Base-by-base conservation (phyloP, 64 coral and sea anemone species). In the Trachythela sp. region DNA sequence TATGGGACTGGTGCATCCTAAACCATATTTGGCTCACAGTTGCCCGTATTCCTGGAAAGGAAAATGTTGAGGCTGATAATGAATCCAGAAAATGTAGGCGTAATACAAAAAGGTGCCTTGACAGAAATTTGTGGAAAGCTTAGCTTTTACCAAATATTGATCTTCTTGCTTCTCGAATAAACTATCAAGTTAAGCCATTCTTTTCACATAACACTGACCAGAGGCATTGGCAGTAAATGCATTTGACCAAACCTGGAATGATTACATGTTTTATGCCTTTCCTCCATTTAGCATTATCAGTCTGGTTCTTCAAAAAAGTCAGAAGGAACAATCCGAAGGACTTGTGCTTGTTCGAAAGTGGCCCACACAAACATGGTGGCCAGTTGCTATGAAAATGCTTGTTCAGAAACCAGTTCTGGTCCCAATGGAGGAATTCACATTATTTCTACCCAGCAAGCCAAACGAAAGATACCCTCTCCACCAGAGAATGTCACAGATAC, bases 131-230 rank as follows among this genome's bases (percentile, higher is more conserved):
- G 39, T 32, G 41, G 83, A 77, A 68, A 33, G 17, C 48, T 92
- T 24, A 27, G 14, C 30, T 68, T 37, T 41, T 2, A 15, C 90
- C 85, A 87, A 51, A 86, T 36, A 87, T 92, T 87, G 72, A 89
- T 71, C 33, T 89, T 20, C 88, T 89, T 89, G 91, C 91, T 45
- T 92, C 87, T 33, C 83, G 91, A 40, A 39, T 92, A n/a, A 89
- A 89, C 64, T 85, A 89, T 75, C 72, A 92, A 35, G 40, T 84
- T 48, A 40, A 85, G 45, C 68, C 54, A 37, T 91, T 52, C 70
- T 52, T 89, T 34, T 83, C 91, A 24, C 88, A 86, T 77, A 88
- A 89, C 24, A 84, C 84, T 33, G 90, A 92, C 75, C 90, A 39
- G 90, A 52, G 64, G 85, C 85, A 26, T 49, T 83, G 17, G 84